phyloP scores from a whole-genome alignment of 2,888 invertebrate genomes.

The Sturmia bella region DNA sequence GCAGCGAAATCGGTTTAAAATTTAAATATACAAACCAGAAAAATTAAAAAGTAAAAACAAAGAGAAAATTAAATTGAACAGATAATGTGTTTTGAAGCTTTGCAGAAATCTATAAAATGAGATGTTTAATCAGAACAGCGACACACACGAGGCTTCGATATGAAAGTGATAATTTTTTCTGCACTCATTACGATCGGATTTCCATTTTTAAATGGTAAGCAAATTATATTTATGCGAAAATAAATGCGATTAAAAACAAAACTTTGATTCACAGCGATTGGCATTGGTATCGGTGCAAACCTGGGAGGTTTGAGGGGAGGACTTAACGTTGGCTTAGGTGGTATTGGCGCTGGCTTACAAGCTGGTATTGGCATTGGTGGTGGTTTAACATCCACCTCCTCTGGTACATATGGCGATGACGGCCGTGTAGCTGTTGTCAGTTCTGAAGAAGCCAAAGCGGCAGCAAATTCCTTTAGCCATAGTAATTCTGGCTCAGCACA shows the following conservation, averaged over 20 bases:
- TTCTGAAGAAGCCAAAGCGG: too few relatives aligned
- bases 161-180: slow-evolving; percentile 65
- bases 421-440: too few relatives aligned
- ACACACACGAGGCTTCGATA: slow-evolving; percentile 65
- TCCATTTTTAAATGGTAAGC: slow-evolving; percentile 63
- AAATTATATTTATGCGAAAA: neutral
- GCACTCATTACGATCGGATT: slow-evolving; percentile 57
- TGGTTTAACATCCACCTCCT: neutral
- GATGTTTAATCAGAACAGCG: slow-evolving; percentile 7
- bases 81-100: slow-evolving; percentile 18
- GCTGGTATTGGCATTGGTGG: neutral
- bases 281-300: slow-evolving; percentile 40
- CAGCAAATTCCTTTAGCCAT: neutral
- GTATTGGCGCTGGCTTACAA: neutral
- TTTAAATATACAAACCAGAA: slow-evolving; percentile 16
- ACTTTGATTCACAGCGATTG: slow-evolving; percentile 51
- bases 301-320: slow-evolving; percentile 46
- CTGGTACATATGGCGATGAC: neutral
- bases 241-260: neutral
- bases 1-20: neutral
- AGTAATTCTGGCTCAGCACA: slow-evolving; percentile 9
- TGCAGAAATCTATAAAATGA: slow-evolving; percentile 70
- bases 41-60: slow-evolving; percentile 30
- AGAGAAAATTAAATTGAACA: slow-evolving; percentile 10
- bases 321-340: slow-evolving; percentile 48